These are phyloP conservation scores for Sepioteuthis lessoniana DNA, from an alignment of 2,888 invertebrate species.

Conservation along the genomic window DNA sequence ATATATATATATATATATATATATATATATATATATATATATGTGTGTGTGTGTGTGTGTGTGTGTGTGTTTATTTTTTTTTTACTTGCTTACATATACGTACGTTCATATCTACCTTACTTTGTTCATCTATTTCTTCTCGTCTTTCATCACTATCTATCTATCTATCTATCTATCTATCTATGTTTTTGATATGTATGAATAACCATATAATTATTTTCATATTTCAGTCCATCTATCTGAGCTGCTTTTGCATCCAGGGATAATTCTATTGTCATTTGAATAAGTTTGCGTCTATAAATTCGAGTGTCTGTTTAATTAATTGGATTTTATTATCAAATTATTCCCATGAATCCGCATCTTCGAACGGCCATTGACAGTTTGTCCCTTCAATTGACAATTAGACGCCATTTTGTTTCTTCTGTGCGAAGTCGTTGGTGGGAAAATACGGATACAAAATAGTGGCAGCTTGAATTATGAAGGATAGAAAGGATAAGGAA, in stretches of 20 bases:
- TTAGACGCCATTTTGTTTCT: not conserved
- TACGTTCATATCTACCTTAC: too few species aligned
- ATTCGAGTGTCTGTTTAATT: slow-evolving; percentile 33
- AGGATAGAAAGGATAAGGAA: not conserved
- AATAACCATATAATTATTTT: not conserved
- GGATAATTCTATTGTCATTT: not conserved
- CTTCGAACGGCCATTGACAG: slow-evolving; percentile 1
- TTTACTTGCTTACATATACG: not conserved
- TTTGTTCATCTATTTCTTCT: too few species aligned
- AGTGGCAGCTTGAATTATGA: not conserved
- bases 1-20: not conserved
- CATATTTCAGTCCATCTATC: not conserved
- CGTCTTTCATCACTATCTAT: not conserved
- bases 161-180: not conserved
- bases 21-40: not conserved
- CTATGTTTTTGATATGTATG: not conserved
- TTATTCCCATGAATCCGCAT: not conserved
- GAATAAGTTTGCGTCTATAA: not conserved
- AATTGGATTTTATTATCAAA: not conserved
- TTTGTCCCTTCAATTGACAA: not conserved
- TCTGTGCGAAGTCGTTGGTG: not conserved
- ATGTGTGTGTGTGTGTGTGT: not conserved
- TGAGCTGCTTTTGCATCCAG: not conserved
- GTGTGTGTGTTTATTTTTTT: too few species aligned
- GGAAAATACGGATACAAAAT: not conserved